phyloP scores from a whole-genome alignment of 2,888 invertebrate genomes.

The Bombylius discolor region DNA sequence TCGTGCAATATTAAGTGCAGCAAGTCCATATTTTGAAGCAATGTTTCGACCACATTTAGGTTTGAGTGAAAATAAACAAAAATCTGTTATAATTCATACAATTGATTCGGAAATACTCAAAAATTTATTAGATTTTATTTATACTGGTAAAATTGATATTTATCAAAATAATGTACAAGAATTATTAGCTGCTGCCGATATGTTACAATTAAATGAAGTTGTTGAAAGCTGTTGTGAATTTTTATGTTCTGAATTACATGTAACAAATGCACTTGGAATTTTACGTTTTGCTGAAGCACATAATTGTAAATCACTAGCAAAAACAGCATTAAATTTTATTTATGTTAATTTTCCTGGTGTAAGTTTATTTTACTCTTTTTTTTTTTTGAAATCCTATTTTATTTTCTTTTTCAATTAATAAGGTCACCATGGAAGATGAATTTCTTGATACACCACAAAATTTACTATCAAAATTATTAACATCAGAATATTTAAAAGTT shows the following conservation, averaged over 20 bases:
- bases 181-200: slow-evolving; percentile 77
- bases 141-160: slow-evolving; percentile 52
- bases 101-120: slow-evolving; percentile 63
- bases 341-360: slow-evolving; percentile 66
- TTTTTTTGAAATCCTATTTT: background rate
- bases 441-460: slow-evolving; percentile 69
- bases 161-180: slow-evolving; percentile 69
- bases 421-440: slow-evolving; percentile 55
- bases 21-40: slow-evolving; percentile 75
- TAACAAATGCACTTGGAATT: slow-evolving; percentile 79
- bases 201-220: slow-evolving; percentile 75
- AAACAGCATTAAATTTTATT: slow-evolving; percentile 67
- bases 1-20: slow-evolving; percentile 71
- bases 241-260: slow-evolving; percentile 70
- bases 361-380: slow-evolving; percentile 37
- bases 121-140: slow-evolving; percentile 73
- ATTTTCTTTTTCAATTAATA: background rate
- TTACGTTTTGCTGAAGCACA: slow-evolving; percentile 84
- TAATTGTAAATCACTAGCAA: slow-evolving; percentile 63
- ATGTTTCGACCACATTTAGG: slow-evolving; percentile 71
- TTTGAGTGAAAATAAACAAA: slow-evolving; percentile 67
- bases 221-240: slow-evolving; percentile 75
- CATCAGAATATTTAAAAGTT: slow-evolving; percentile 75
- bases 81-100: slow-evolving; percentile 66
- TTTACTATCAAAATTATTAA: slow-evolving; percentile 60